phyloP scores from a whole-genome alignment of 2,888 invertebrate genomes.

The Phrixothrix hirtus region DNA sequence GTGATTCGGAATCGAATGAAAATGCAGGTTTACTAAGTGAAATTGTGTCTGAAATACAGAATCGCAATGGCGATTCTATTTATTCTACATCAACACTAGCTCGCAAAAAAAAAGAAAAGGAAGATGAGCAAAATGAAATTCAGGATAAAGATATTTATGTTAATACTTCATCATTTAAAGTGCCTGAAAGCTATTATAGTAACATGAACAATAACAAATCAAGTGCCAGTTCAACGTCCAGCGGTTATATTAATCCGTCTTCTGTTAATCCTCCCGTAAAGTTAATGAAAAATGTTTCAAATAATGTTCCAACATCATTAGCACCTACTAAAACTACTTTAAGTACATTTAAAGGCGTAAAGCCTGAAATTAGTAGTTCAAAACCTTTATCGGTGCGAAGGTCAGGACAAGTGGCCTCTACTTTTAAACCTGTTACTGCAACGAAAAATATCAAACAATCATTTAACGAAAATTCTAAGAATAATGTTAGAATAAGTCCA shows the following conservation, averaged over 20 bases:
- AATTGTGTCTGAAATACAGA: constrained; percentile 86
- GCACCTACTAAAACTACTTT: constrained; percentile 36
- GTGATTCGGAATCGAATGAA: constrained; percentile 63
- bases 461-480: constrained; percentile 1
- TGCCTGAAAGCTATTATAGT: constrained; percentile 66
- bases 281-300: constrained; percentile 9
- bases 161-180: constrained; percentile 64
- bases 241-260: constrained; percentile 74
- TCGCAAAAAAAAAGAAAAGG: constrained; percentile 62
- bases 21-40: constrained; percentile 81
- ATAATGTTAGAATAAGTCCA: constrained; percentile 22
- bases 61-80: constrained; percentile 83
- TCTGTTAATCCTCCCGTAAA: constrained; percentile 67
- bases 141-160: constrained; percentile 61
- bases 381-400: constrained; percentile 36
- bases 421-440: constrained; percentile 32
- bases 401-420: constrained; percentile 38
- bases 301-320: background rate
- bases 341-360: constrained; percentile 44
- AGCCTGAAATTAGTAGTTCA: constrained; percentile 36
- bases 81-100: constrained; percentile 78
- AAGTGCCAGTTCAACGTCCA: constrained; percentile 66
- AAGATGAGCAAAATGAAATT: constrained; percentile 47
- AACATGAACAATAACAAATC: constrained; percentile 65
- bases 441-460: constrained; percentile 31